Percentiles rank a stretch among this genome's conserved stretches.
Conservation (phyloP, 1,140 invertebrate species). For the Papilio aristodemus region DNA sequence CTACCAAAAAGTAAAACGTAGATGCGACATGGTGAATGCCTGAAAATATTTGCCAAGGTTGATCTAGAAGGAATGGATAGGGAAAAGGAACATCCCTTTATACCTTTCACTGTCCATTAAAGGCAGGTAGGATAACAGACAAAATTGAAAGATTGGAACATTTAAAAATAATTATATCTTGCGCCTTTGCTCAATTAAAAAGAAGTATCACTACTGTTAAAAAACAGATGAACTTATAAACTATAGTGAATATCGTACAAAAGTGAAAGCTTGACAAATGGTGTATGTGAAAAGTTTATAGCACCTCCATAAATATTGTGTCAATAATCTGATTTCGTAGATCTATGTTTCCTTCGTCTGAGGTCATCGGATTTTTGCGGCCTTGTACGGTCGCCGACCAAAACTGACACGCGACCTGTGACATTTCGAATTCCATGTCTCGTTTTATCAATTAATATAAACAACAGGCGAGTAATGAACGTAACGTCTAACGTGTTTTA, state of each 20-base stretch:
- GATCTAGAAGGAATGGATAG: too few relatives aligned
- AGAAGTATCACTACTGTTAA: neutral
- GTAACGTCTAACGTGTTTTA: slow-evolving; percentile 25
- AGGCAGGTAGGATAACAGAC: too few relatives aligned
- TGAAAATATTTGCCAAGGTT: too few relatives aligned
- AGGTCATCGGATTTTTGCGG: slow-evolving; percentile 71
- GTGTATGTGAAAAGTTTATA: neutral
- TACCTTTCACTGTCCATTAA: too few relatives aligned
- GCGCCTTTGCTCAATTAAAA: neutral
- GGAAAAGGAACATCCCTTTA: too few relatives aligned
- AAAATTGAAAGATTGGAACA: neutral
- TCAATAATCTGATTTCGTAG: slow-evolving; percentile 40
- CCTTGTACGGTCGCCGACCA: slow-evolving; percentile 75
- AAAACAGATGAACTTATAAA: neutral
- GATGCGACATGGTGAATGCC: neutral
- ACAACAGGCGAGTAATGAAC: slow-evolving; percentile 24
- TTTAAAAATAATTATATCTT: neutral
- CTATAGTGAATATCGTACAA: neutral
- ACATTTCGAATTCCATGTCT: slow-evolving; percentile 53
- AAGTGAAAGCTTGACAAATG: neutral
- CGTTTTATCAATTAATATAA: slow-evolving; percentile 45
- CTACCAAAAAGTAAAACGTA: neutral
- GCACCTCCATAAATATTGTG: slow-evolving; percentile 7
- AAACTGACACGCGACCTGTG: slow-evolving; percentile 60
- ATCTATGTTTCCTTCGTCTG: slow-evolving; percentile 47